Evolutionary conservation across 2,113 vertebrate species (phyloP), one percentile per base, ranked within the genome.

Genomic region (Noturus placidus): DNA sequence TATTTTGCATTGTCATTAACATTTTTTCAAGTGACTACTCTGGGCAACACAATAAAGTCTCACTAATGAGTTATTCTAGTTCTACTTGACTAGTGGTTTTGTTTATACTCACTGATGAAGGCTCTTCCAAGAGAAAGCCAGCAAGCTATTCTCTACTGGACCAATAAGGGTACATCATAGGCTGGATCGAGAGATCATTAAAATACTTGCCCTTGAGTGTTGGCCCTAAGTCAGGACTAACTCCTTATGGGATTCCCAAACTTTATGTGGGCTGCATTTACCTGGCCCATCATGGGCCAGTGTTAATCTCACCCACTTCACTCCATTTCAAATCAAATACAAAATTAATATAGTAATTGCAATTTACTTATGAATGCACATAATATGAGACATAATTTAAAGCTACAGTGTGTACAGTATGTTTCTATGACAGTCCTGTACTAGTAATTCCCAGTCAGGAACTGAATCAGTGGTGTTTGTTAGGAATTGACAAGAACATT

Each of bases 21-120:
- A 33, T 57, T 20, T 79, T 84, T 83, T 82, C 30, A 46, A 63
- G 54, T 30, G 25, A 59, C 72, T 89, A 83, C 77, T 77, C 50
- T 67, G 38, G 19, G 54, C 82, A 89, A 59, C 57, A 80, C 82
- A 85, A 87, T 87, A 89, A 87, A 89, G 35, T 77, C 78, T 67
- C 57, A 46, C 30, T 30, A 76, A 84, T 84, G 59, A 85, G n/a
- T 82, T 82, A 38, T 87, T 84, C 52, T n/a, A 77, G 59, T 80
- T 61, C 56, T 82, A 11, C 65, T 15, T 61, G 67, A 80, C 22
- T 52, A 74, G 67, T 84, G 33, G 2, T 82, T 87, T 84, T 52
- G 63, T 87, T 57, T 86, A 82, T 76, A 50, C 3, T 19, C 30
- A n/a, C 35, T 70, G 25, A 86, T 61, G 77, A 83, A 89, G 10